These are phyloP conservation scores for Coenonympha arcania DNA, from an alignment of 2,888 invertebrate species.

Conservation along the genomic window DNA sequence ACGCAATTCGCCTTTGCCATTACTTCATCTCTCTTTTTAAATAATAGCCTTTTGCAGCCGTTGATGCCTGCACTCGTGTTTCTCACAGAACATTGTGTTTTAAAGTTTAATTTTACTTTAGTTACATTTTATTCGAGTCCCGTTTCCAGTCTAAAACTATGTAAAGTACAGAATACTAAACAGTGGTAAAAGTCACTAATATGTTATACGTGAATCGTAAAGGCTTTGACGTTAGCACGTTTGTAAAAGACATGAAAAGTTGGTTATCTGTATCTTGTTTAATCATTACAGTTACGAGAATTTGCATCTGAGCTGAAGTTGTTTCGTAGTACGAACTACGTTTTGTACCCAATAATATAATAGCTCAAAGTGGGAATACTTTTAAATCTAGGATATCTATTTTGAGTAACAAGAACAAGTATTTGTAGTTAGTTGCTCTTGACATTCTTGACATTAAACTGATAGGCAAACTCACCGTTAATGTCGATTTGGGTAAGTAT, in stretches of 20 bases:
- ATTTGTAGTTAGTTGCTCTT: slow-evolving; percentile 21
- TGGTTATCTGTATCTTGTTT: no score
- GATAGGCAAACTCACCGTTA: slow-evolving; percentile 52
- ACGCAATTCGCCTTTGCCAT: slow-evolving; percentile 58
- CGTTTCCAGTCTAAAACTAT: background rate
- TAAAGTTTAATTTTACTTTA: slow-evolving; percentile 1
- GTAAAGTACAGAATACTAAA: background rate
- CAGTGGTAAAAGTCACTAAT: no score
- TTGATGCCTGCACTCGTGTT: slow-evolving; percentile 30
- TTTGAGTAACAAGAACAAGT: background rate
- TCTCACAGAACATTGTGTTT: slow-evolving; percentile 17
- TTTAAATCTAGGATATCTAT: background rate
- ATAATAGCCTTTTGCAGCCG: slow-evolving; percentile 41
- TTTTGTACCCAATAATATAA: background rate
- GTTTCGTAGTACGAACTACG: background rate
- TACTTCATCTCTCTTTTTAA: slow-evolving; percentile 49
- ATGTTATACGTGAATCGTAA: background rate
- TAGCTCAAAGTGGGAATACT: background rate
- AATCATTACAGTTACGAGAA: no score
- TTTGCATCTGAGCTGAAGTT: background rate
- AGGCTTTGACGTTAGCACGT: background rate
- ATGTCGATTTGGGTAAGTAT: slow-evolving; percentile 59
- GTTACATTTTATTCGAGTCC: background rate
- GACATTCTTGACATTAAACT: slow-evolving; percentile 44
- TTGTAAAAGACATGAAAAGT: background rate